These are phyloP conservation scores for Mycalesis mineus DNA, from an alignment of 2,888 invertebrate genomes.

Conservation along the genomic window DNA sequence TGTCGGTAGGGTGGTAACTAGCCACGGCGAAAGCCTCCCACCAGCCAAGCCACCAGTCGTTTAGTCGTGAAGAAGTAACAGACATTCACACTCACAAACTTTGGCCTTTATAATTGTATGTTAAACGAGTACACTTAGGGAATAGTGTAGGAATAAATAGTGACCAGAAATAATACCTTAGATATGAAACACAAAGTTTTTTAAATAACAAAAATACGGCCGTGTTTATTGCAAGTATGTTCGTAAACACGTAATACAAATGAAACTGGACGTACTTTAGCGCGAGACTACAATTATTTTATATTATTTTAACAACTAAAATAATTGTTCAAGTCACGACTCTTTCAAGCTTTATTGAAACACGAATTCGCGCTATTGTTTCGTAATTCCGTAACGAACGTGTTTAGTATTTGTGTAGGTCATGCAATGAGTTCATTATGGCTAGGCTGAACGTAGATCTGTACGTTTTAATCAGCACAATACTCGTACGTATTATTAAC, in stretches of 20 bases:
- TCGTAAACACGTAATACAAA: background rate
- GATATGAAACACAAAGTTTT: background rate
- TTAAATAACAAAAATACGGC: background rate
- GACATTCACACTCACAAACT: too few species aligned
- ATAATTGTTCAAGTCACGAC: conserved; percentile 22
- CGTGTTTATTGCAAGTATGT: background rate
- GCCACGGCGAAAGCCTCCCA: too few species aligned
- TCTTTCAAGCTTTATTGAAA: conserved; percentile 27
- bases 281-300: background rate
- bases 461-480: too few species aligned
- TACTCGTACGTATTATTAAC: too few species aligned
- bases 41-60: too few species aligned
- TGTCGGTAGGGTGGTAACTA: too few species aligned
- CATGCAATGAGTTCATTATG: conserved; percentile 50
- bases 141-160: too few species aligned
- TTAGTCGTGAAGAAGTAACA: too few species aligned
- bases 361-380: conserved; percentile 29
- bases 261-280: background rate
- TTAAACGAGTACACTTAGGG: too few species aligned
- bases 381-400: conserved; percentile 29
- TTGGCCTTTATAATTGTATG: too few species aligned
- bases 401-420: conserved; percentile 39
- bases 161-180: too few species aligned
- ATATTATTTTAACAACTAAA: conserved; percentile 3
- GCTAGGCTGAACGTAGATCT: conserved; percentile 8